A percentile compares a stretch with the other conserved stretches of the same genome.
These are phyloP conservation scores for Marmota monax DNA, from an alignment of 2,113 vertebrate species.

Conservation along the genomic window DNA sequence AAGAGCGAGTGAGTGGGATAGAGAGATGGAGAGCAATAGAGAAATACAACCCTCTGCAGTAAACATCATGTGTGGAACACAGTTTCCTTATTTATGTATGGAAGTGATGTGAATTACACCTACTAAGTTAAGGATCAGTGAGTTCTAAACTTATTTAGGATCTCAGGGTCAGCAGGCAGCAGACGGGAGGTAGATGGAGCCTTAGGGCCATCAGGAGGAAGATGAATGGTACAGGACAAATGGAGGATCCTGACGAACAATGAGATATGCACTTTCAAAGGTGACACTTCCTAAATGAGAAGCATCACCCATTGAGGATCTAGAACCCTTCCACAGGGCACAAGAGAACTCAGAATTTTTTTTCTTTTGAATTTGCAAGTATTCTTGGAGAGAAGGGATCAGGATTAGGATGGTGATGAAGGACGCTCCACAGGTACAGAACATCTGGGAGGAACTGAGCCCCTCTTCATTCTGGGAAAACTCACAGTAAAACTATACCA, in stretches of 20 bases:
- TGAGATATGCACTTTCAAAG: not conserved
- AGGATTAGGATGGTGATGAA: not conserved
- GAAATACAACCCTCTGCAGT: not conserved
- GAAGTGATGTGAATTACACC: not conserved
- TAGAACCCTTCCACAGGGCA: not conserved
- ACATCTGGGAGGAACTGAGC: not conserved
- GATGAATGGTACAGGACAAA: not conserved
- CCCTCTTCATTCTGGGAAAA: not conserved
- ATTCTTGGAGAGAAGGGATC: not conserved
- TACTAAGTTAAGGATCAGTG: not conserved
- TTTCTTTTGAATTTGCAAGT: not conserved
- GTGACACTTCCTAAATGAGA: not conserved
- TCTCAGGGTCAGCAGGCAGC: not conserved
- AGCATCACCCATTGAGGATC: not conserved
- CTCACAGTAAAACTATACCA: not conserved
- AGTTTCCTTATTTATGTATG: not conserved
- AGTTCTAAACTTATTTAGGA: not conserved
- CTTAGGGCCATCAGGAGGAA: not conserved
- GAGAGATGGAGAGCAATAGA: not conserved
- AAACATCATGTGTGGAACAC: not conserved
- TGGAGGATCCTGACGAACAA: not conserved
- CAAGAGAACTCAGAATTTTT: not conserved
- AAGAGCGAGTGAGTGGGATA: not conserved
- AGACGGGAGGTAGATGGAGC: not conserved
- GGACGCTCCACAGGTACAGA: not conserved